Evolutionary conservation across 2,888 invertebrate genomes (phyloP).

Genomic region (Deroplatys truncata): DNA sequence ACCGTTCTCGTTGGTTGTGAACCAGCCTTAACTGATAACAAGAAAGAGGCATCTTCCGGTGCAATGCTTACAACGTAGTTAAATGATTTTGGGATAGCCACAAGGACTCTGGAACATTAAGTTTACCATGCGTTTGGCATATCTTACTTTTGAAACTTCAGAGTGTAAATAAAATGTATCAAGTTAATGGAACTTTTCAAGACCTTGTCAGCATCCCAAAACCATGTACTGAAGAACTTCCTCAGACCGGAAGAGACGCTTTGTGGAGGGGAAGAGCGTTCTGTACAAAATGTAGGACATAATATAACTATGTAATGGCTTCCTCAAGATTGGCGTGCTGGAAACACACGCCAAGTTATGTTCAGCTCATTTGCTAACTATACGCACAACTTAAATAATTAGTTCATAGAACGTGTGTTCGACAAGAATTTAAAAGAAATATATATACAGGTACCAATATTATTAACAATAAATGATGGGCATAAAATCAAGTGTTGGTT

Average conservation of each 20-base stretch:
- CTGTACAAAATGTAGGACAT: not conserved
- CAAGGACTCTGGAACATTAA: not conserved
- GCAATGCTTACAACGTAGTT: not conserved
- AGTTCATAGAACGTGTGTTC: not conserved
- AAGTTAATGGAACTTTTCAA: not conserved
- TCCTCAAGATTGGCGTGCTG: not conserved
- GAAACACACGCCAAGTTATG: not conserved
- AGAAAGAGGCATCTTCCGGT: not conserved
- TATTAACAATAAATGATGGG: not conserved
- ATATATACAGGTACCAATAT: not conserved
- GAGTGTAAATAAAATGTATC: not conserved
- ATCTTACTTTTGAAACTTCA: not conserved
- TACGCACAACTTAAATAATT: conserved; percentile 1
- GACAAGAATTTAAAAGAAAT: not conserved
- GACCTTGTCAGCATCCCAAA: not conserved
- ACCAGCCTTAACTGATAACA: not conserved
- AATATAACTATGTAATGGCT: not conserved
- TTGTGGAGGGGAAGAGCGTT: not conserved
- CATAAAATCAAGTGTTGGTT: not conserved
- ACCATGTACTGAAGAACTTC: not conserved
- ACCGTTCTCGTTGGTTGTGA: too few species aligned
- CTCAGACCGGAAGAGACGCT: not conserved
- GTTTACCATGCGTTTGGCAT: too few species aligned
- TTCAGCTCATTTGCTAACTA: not conserved
- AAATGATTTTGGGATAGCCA: not conserved